Conservation (phyloP, 1,140 invertebrate genomes). For the Drosophila sucinea region DNA sequence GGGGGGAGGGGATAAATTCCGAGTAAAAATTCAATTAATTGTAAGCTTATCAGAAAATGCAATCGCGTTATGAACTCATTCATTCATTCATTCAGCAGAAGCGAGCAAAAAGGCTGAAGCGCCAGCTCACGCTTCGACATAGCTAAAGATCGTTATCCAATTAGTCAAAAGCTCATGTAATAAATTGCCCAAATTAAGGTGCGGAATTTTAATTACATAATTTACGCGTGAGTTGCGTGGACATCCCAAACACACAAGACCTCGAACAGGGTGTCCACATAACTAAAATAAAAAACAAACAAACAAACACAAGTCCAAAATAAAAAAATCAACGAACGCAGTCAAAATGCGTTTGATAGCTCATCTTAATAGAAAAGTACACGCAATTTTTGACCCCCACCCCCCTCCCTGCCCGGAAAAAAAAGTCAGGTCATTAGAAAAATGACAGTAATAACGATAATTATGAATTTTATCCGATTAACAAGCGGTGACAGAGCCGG, state of each 20-base stretch:
- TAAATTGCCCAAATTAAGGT: constrained; percentile 82
- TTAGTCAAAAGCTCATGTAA: constrained; percentile 80
- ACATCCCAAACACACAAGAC: not conserved
- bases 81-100: constrained; percentile 24
- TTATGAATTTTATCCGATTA: constrained; percentile 83
- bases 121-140: constrained; percentile 29
- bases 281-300: constrained; percentile 15
- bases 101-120: constrained; percentile 8
- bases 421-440: constrained; percentile 68
- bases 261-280: constrained; percentile 9
- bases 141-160: constrained; percentile 80
- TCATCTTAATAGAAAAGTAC: constrained; percentile 83
- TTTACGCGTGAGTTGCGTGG: constrained; percentile 74
- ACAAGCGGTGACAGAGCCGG: constrained; percentile 43
- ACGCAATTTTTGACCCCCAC: constrained; percentile 66
- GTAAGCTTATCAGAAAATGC: constrained; percentile 63
- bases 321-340: constrained; percentile 56
- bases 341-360: constrained; percentile 77
- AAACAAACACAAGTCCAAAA: constrained; percentile 20
- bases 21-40: constrained; percentile 71
- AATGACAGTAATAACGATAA: constrained; percentile 83
- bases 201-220: constrained; percentile 83
- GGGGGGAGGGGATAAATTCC: constrained; percentile 24
- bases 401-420: not conserved
- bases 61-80: constrained; percentile 70